A percentile compares a stretch with the other conserved stretches of the same genome.
phyloP scores from a whole-genome alignment of 1,140 invertebrate species.

The Campoletis sonorensis region DNA sequence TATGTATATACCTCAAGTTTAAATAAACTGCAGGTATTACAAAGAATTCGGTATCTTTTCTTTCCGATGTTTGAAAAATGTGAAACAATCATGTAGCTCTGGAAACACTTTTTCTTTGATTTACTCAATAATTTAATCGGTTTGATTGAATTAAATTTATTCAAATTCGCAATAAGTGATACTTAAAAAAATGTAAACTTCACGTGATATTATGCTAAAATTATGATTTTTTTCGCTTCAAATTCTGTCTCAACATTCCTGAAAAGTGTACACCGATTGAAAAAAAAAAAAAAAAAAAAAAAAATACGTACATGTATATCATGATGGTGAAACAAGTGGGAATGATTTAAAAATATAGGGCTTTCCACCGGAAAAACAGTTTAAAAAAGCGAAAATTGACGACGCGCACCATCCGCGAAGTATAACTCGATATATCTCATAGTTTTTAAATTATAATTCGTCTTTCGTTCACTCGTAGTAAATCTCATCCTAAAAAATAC shows the following conservation, averaged over 20 bases:
- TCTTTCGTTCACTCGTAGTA: constrained; percentile 1
- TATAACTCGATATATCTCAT: neutral
- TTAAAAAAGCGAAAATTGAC: constrained; percentile 9
- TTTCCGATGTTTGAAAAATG: no score
- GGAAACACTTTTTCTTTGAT: no score
- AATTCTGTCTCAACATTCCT: no score
- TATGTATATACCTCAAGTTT: neutral
- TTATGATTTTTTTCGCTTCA: no score
- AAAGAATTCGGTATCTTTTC: no score
- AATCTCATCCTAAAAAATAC: constrained; percentile 21
- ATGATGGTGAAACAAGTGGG: constrained; percentile 65
- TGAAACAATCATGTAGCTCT: no score
- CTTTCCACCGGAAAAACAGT: neutral
- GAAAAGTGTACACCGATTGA: neutral
- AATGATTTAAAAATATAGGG: constrained; percentile 62
- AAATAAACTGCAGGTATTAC: neutral
- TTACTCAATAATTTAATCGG: no score
- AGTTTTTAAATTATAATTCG: neutral
- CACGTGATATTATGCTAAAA: no score
- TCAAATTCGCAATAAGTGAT: no score
- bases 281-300: constrained; percentile 50
- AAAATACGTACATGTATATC: no score
- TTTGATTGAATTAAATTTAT: no score
- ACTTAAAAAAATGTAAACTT: no score
- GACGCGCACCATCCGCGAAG: neutral